Evolutionary conservation across 2,888 invertebrate species (phyloP).

Genomic region (Catonia carolina): DNA sequence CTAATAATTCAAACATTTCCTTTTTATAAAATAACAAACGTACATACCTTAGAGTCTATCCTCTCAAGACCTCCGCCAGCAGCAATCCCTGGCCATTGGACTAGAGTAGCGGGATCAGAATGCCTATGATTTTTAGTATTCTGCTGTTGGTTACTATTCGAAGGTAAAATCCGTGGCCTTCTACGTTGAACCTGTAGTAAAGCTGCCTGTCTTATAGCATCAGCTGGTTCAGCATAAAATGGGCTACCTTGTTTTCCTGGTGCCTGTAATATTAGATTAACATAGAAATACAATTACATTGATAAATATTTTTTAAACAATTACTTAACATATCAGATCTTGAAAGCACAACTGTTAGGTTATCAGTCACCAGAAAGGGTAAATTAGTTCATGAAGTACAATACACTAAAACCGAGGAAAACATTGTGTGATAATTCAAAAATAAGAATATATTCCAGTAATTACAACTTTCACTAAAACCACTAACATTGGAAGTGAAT

Average conservation of each 20-base stretch:
- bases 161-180: slow-evolving; percentile 25
- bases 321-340: background rate
- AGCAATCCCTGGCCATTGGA: slow-evolving; percentile 39
- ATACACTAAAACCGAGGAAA: too few relatives aligned
- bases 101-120: slow-evolving; percentile 46
- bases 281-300: too few relatives aligned
- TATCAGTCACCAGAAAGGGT: too few relatives aligned
- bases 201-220: slow-evolving; percentile 58
- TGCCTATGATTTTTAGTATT: slow-evolving; percentile 41
- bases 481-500: too few relatives aligned
- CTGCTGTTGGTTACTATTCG: slow-evolving; percentile 7
- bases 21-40: too few relatives aligned
- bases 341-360: background rate
- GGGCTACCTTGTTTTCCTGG: slow-evolving; percentile 66
- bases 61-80: slow-evolving; percentile 41
- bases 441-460: too few relatives aligned
- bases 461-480: too few relatives aligned
- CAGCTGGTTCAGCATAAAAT: slow-evolving; percentile 85
- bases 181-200: slow-evolving; percentile 37
- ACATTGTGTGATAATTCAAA: too few relatives aligned
- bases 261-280: slow-evolving; percentile 1
- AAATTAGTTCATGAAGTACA: too few relatives aligned
- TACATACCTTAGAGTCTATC: slow-evolving; percentile 42
- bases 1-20: too few relatives aligned
- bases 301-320: background rate